Evolutionary conservation across 2,888 invertebrate genomes (phyloP), one percentile per base, ranked within the genome.

Genomic region (Oxytorus armatus): DNA sequence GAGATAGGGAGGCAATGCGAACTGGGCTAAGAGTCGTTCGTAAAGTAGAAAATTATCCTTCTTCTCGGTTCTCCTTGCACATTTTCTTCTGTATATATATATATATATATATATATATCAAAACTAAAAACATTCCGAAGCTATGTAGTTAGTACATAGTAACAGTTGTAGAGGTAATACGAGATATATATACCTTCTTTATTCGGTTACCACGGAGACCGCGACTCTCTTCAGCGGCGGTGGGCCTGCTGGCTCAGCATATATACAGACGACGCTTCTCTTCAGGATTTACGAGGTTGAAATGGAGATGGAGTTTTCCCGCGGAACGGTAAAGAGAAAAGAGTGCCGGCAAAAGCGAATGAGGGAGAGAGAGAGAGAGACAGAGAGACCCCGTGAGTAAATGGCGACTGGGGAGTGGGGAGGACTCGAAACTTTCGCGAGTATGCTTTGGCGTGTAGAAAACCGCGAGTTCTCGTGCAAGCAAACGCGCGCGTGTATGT

Each of bases 231-330:
- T 29, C 16, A 21, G 33, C 14, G 1, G 44, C 21, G 29, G 39
- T 25, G n/a, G n/a, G n/a, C n/a, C 63, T 66, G 65, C 70, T 49
- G 68, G 72, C 53, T 61, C 53, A 18, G 57, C 68, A 57, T 59
- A 33, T 33, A 65, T 47, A 59, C 29, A 42, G 63, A n/a, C 33
- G 70, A 47, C 66, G 61, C 61, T 63, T 79, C 75, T 72, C 75
- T 57, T 51, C 61, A 80, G 73, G 75, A 82, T 83, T 83, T 83
- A 77, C 79, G 81, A 79, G 72, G 73, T 73, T 79, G 69, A 81
- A 82, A 83, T 82, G 81, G 81, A 82, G 81, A 82, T 82, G 69
- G 78, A 77, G 68, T 63, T 75, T n/a, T 72, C 59, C 42, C 39
- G 11, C n/a, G 44, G 42, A 53, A 55, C 36, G 29, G 25, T 21